Evolutionary conservation across 2,888 invertebrate species (phyloP), one percentile per base, ranked within the genome.

Genomic region (Orchestes rusci): DNA sequence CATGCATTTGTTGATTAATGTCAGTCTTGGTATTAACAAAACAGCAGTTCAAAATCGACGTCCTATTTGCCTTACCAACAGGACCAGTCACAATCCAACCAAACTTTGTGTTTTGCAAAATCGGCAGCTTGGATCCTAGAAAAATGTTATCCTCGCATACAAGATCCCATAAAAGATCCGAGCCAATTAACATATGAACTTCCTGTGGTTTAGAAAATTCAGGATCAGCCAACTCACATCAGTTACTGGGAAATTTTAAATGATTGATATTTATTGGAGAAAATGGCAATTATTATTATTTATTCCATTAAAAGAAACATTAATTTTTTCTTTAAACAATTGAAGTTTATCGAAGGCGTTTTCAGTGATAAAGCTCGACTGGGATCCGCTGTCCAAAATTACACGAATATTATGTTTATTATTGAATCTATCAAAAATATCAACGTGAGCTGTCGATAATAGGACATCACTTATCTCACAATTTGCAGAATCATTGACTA

Each of bases 161-260:
- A 29, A 2, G 41, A 4, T 12, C 45, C 45, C 5, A 45, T 37
- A 3, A 45, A n/a, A n/a, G n/a, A n/a, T n/a, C n/a, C n/a, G n/a
- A n/a, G n/a, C n/a, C n/a, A n/a, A n/a, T n/a, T n/a, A n/a, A 13
- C 41, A 45, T 41, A 12, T 45, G 41, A 35, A 45, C 33, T 15
- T 36, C 23, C n/a, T 23, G 13, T 2, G 41, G 23, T 15, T 16
- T 18, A 28, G 15, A 16, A 30, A 45, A 45, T 8, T 10, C 8
- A n/a, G 43, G 43, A 36, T 43, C 36, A 7, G 43, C 43, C 8
- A 43, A 17, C 18, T 43, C 12, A 18, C n/a, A n/a, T n/a, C 8
- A 13, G 4, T 36, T 28, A 8, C 15, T 16, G 10, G n/a, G n/a
- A n/a, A 45, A n/a, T n/a, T n/a, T n/a, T n/a, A n/a, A n/a, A n/a